Evolutionary conservation across 2,888 invertebrate species (phyloP).

Genomic region (Drosophila aldrichi): DNA sequence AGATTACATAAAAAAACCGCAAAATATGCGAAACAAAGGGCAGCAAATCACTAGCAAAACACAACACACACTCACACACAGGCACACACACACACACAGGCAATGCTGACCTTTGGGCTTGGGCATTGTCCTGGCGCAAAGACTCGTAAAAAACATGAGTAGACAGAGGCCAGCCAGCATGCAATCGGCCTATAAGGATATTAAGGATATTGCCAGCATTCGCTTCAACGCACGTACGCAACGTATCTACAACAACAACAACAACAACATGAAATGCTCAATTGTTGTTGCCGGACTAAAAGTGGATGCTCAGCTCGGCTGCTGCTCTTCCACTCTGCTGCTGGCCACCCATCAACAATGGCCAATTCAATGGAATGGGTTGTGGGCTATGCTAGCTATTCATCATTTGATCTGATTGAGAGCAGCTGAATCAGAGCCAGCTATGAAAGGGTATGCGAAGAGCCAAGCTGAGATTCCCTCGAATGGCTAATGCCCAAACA

Average conservation of each 20-base stretch:
- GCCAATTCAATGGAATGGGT: slow-evolving; percentile 46
- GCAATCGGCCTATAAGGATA: slow-evolving; percentile 69
- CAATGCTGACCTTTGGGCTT: slow-evolving; percentile 64
- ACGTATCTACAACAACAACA: neutral
- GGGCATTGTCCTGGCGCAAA: slow-evolving; percentile 75
- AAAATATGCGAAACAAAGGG: slow-evolving; percentile 74
- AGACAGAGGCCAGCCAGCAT: slow-evolving; percentile 59
- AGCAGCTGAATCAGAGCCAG: slow-evolving; percentile 44
- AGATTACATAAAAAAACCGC: slow-evolving; percentile 81
- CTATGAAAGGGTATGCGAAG: neutral
- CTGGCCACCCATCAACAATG: slow-evolving; percentile 54
- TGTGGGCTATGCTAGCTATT: slow-evolving; percentile 12
- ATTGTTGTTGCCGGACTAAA: slow-evolving; percentile 35
- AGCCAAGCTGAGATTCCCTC: neutral
- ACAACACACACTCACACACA: slow-evolving; percentile 8
- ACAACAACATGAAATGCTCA: slow-evolving; percentile 9
- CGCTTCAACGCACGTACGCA: slow-evolving; percentile 57
- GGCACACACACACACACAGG: slow-evolving; percentile 21
- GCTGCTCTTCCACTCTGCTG: neutral
- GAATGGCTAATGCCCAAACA: neutral
- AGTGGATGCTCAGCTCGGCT: slow-evolving; percentile 18
- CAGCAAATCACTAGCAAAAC: slow-evolving; percentile 18
- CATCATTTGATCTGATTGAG: slow-evolving; percentile 43
- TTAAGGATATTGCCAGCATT: slow-evolving; percentile 56
- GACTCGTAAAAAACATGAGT: slow-evolving; percentile 76